These are phyloP conservation scores for Pluvianellus socialis DNA, from an alignment of 2,113 vertebrate species.

Conservation along the genomic window DNA sequence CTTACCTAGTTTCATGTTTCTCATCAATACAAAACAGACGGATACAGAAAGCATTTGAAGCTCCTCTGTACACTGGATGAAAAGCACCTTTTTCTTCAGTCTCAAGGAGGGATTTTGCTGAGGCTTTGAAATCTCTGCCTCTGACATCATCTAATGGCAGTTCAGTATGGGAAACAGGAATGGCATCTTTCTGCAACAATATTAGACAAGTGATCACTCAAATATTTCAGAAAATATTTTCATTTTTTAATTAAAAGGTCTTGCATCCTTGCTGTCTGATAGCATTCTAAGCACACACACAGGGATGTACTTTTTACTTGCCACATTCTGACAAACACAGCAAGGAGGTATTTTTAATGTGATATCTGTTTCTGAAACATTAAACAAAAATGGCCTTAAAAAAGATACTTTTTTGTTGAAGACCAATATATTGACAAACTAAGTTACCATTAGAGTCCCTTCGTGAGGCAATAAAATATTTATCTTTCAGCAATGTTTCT, in stretches of 20 bases:
- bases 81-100: neutral
- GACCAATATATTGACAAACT: neutral
- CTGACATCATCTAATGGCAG: neutral
- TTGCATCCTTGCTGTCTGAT: neutral
- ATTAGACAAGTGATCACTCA: neutral
- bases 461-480: neutral
- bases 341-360: neutral
- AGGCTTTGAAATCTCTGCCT: neutral
- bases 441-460: neutral
- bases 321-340: neutral
- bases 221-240: neutral
- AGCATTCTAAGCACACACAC: neutral
- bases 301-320: neutral
- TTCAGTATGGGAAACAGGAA: neutral
- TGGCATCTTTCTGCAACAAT: slow-evolving; percentile 18
- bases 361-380: neutral
- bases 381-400: neutral
- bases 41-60: slow-evolving; percentile 79
- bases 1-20: slow-evolving; percentile 83
- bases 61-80: slow-evolving; percentile 33
- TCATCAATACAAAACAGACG: slow-evolving; percentile 84
- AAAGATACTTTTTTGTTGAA: neutral
- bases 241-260: neutral
- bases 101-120: neutral
- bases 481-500: neutral